A percentile compares a stretch with the other conserved stretches of the same genome.
Conservation (phyloP, 2,888 invertebrate genomes). For the Eilema caniola region DNA sequence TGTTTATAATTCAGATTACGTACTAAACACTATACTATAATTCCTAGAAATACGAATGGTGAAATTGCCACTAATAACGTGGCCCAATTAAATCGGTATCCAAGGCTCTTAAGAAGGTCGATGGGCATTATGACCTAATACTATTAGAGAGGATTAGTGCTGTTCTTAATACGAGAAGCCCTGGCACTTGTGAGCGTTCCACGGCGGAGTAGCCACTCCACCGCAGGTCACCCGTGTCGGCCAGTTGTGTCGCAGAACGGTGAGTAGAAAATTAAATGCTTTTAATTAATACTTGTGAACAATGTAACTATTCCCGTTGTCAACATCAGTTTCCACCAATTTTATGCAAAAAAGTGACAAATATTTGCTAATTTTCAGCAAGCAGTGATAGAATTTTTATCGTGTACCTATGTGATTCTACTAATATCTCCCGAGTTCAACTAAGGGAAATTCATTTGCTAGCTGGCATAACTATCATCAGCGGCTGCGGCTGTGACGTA, state of each 20-base stretch:
- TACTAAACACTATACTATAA: background rate
- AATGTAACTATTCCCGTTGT: background rate
- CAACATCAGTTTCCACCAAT: background rate
- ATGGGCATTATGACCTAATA: slow-evolving; percentile 72
- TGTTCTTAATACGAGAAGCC: slow-evolving; percentile 80
- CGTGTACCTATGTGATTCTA: background rate
- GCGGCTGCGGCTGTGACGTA: no score
- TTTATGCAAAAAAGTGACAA: background rate
- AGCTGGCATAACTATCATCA: background rate
- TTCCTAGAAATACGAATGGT: slow-evolving; percentile 6
- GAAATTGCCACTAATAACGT: slow-evolving; percentile 56
- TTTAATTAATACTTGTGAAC: background rate
- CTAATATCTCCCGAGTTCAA: background rate
- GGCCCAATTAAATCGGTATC: slow-evolving; percentile 65
- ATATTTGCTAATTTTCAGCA: background rate
- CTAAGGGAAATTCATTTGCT: background rate
- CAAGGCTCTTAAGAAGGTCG: slow-evolving; percentile 69
- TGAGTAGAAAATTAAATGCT: slow-evolving; percentile 30
- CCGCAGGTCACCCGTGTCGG: slow-evolving; percentile 50
- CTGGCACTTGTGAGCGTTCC: slow-evolving; percentile 73
- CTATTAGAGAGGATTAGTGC: slow-evolving; percentile 71
- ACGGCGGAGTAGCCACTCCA: slow-evolving; percentile 53
- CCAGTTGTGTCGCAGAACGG: slow-evolving; percentile 54
- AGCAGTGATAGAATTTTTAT: background rate
- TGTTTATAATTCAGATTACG: background rate